These are phyloP conservation scores for Loripinus fragilis DNA, from an alignment of 2,888 invertebrate species.

Conservation along the genomic window DNA sequence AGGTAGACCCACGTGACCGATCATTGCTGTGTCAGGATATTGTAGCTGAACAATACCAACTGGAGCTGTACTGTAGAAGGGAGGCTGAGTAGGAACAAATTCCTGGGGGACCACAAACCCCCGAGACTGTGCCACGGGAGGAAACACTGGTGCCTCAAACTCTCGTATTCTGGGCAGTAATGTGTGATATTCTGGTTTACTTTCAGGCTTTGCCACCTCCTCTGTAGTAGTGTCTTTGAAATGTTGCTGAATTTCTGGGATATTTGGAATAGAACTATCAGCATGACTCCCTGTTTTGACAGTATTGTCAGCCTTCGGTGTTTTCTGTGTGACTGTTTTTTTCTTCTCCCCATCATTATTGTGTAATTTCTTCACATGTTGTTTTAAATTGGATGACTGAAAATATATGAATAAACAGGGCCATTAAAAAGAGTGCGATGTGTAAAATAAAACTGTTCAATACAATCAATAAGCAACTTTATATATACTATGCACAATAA, in stretches of 20 bases:
- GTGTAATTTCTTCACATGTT: slow-evolving; percentile 2
- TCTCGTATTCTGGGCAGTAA: slow-evolving; percentile 3
- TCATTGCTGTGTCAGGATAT: background rate
- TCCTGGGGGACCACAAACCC: background rate
- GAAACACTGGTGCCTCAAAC: background rate
- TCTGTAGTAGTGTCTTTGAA: background rate
- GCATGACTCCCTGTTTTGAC: background rate
- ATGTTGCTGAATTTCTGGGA: background rate
- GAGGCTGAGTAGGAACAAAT: background rate
- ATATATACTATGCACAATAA: no score
- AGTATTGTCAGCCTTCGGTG: background rate
- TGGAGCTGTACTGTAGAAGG: background rate
- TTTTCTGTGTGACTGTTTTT: background rate
- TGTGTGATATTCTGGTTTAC: background rate
- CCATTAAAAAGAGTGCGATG: no score
- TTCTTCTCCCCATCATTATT: background rate
- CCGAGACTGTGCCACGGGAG: background rate
- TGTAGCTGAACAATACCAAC: background rate
- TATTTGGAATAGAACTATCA: background rate
- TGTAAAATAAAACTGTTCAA: no score
- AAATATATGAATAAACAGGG: background rate
- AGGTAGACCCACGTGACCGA: background rate
- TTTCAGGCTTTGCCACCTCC: background rate
- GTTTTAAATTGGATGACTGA: background rate
- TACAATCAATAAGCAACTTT: no score